Evolutionary conservation across 2,888 invertebrate genomes (phyloP).

Genomic region (Hemicrepidius hirtus): DNA sequence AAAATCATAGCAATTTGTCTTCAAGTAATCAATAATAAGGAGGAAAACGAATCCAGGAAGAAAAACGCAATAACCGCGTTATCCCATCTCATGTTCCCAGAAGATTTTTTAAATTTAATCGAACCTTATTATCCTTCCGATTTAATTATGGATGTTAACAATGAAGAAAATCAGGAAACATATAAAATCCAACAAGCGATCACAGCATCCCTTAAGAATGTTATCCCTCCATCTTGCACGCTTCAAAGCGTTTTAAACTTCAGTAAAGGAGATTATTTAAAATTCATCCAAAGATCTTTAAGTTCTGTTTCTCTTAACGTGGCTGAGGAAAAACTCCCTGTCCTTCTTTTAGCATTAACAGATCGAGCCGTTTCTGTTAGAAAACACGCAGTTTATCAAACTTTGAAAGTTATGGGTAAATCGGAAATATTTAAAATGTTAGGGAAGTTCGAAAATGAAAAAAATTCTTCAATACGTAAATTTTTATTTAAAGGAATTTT

Average conservation of each 20-base stretch:
- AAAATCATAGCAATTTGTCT: conserved; percentile 31
- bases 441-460: conserved; percentile 24
- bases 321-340: conserved; percentile 27
- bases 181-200: conserved; percentile 39
- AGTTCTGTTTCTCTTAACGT: conserved; percentile 33
- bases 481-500: conserved; percentile 38
- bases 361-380: conserved; percentile 45
- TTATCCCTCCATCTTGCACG: conserved; percentile 25
- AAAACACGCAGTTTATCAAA: conserved; percentile 45
- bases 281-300: conserved; percentile 44
- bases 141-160: conserved; percentile 25
- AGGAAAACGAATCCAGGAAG: conserved; percentile 5
- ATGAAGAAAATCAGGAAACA: conserved; percentile 4
- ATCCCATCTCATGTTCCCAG: conserved; percentile 25
- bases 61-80: conserved; percentile 25
- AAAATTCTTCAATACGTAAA: conserved; percentile 41
- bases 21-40: background rate
- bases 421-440: conserved; percentile 28
- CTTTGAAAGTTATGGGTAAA: conserved; percentile 28
- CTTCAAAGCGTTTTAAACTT: conserved; percentile 40
- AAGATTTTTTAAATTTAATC: conserved; percentile 29
- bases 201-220: conserved; percentile 35
- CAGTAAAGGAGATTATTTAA: conserved; percentile 44
- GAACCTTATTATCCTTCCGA: conserved; percentile 35
- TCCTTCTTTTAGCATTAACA: conserved; percentile 20